A percentile compares a stretch with the other conserved stretches of the same genome.
These are phyloP conservation scores for Calameuta pallipes DNA, from an alignment of 2,888 invertebrate genomes.

Conservation along the genomic window DNA sequence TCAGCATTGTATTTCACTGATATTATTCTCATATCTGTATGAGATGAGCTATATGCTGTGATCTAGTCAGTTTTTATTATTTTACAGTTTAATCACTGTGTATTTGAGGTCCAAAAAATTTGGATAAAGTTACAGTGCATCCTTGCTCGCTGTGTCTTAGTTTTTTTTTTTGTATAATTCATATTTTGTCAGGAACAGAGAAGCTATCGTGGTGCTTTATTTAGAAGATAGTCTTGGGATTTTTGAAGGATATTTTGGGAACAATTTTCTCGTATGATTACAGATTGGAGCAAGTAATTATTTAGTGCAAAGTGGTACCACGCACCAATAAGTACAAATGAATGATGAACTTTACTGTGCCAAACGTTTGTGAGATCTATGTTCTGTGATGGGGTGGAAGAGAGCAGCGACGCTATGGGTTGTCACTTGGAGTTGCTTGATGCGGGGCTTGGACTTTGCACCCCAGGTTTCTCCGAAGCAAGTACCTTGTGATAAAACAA, in stretches of 20 bases:
- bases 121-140: not conserved
- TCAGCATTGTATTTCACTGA: not conserved
- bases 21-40: not conserved
- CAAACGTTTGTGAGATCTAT: slow-evolving; percentile 27
- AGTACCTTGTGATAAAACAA: slow-evolving; percentile 84
- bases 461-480: slow-evolving; percentile 61
- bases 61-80: not conserved
- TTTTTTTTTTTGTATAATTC: not conserved
- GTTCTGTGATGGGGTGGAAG: slow-evolving; percentile 60
- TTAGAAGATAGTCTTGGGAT: not conserved
- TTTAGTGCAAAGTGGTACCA: not conserved
- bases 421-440: slow-evolving; percentile 58
- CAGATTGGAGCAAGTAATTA: not conserved
- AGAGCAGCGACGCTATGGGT: slow-evolving; percentile 57
- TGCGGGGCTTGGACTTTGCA: slow-evolving; percentile 55
- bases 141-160: not conserved
- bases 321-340: slow-evolving; percentile 15
- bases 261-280: not conserved
- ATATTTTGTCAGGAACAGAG: not conserved
- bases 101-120: not conserved
- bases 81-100: not conserved
- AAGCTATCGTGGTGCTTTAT: not conserved
- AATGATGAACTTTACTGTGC: slow-evolving; percentile 32
- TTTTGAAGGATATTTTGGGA: not conserved
- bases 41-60: not conserved